These are phyloP conservation scores for Flexamia atlantica DNA, from an alignment of 2,888 invertebrate species.

Conservation along the genomic window DNA sequence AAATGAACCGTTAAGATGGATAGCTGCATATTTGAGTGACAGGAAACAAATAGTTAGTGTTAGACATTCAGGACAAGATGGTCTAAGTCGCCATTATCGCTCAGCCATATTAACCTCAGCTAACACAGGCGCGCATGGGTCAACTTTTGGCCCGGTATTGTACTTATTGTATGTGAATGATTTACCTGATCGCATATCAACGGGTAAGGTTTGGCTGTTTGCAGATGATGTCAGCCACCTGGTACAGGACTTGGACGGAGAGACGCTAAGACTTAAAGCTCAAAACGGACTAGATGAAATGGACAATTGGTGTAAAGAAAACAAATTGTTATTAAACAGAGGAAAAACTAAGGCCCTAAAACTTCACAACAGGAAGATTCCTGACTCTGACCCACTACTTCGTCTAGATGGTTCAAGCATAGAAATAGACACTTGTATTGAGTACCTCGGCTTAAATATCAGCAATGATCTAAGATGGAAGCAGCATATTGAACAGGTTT, in stretches of 20 bases:
- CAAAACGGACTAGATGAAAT: not conserved
- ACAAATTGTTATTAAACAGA: conserved; percentile 10
- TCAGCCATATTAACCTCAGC: not conserved
- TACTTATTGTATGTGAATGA: conserved; percentile 48
- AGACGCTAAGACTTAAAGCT: not conserved
- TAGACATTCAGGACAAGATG: conserved; percentile 15
- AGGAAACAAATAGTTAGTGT: conserved; percentile 7
- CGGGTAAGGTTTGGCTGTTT: conserved; percentile 39
- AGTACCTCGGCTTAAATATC: conserved; percentile 14
- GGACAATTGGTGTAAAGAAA: not conserved
- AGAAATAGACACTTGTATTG: not conserved
- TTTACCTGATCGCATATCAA: conserved; percentile 9
- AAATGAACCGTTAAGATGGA: not conserved
- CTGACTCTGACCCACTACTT: not conserved
- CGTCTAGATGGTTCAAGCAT: not conserved
- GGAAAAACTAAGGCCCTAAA: not conserved
- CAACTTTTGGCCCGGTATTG: conserved; percentile 34
- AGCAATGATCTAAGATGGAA: not conserved
- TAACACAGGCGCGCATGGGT: conserved; percentile 52
- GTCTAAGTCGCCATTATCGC: conserved; percentile 17
- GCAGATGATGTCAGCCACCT: conserved; percentile 45
- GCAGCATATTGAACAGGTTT: conserved; percentile 14
- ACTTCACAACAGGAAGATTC: not conserved
- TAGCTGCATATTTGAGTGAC: conserved; percentile 6
- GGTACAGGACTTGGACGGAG: not conserved